Evolutionary conservation across 2,113 vertebrate species (phyloP), one percentile per base, ranked within the genome.

Genomic region (Martes martes): DNA sequence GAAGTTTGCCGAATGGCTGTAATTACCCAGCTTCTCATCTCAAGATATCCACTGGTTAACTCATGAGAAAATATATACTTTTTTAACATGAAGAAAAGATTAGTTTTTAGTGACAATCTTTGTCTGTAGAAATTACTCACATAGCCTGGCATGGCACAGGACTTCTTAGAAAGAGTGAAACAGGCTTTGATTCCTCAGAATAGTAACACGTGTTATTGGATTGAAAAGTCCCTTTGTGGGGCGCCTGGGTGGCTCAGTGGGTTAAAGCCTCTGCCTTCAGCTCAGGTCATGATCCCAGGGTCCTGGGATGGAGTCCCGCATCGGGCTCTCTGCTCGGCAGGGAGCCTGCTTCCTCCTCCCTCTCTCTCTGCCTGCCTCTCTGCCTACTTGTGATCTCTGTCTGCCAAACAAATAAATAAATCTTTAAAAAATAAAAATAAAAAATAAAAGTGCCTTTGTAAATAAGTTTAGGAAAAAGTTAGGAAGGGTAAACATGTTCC

Each of bases 101-200:
- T 26, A 50, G 39, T 73, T 91, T 92, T 73, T 85, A 33, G 42
- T 47, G 36, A 91, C 28, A 79, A 36, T 47, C 6, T 14, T 84
- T 97, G 88, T 92, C 73, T 93, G 59, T 61, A 74, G 42, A 91
- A 88, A 93, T 36, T 82, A 63, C 65, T 84, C 85, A 92, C 11
- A 85, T 55, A 67, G 6, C 6, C 28, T 86, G n/a, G 1, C 23
- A 52, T n/a, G 28, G 33, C 52, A 31, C 1, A 50, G 10, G 74
- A 83, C 94, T 92, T 94, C 61, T 94, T 95, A 94, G 71, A 61
- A 83, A 55, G 5, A 79, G 10, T 67, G 78, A 42, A n/a, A 39
- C 0, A 63, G 45, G 61, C 82, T 85, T 85, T 18, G 7, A 69
- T 50, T 59, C 36, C n/a, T 67, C 28, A 26, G 52, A n/a, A 23